Evolutionary conservation across 1,140 invertebrate genomes (phyloP), one percentile per base, ranked within the genome.

Genomic region (Bombus difficillimus): DNA sequence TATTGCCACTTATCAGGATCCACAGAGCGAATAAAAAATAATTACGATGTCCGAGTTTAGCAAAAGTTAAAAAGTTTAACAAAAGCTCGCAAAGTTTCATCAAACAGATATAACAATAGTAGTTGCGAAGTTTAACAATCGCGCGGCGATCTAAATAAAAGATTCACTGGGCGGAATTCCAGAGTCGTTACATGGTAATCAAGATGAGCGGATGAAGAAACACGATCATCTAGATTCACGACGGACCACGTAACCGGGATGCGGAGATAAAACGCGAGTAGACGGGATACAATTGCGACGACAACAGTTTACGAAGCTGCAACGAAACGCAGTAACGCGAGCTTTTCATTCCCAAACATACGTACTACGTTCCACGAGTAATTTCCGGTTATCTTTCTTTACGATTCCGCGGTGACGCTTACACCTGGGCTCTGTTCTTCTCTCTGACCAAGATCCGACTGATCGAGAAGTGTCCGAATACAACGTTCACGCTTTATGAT

Each of bases 371-470:
- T 12, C 28, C 37, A 5, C 75, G 32, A 15, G 75, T 77, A 77
- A 77, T 77, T 77, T 39, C 57, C 75, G n/a, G 53, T 77, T 77
- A 77, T 77, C 75, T 77, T 37, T 53, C 34, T 77, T 77, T 77
- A 77, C 57, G 75, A 77, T 62, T 77, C 13, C 25, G 13, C 34
- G 47, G 6, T n/a, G 10, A 39, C 66, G 37, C 34, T 9, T 39
- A 1, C 39, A 37, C 8, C 34, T 0, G 22, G 47, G 0, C 18
- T 53, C 47, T 22, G 18, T 53, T 53, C 47, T 53, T 22, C 47
- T 8, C 22, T 39, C 22, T 28, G 68, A 39, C 22, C 22, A 25
- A 3, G 34, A 69, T 37, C 34, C 1, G 15, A 37, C 8, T 5
- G 68, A 69, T 69, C 66, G 6, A 68, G 66, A 22, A 34, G 8